Evolutionary conservation across 2,797 vertebrate species (phyloP), one percentile per base, ranked within the genome.

Genomic region (Kryptolebias ocellatus): DNA sequence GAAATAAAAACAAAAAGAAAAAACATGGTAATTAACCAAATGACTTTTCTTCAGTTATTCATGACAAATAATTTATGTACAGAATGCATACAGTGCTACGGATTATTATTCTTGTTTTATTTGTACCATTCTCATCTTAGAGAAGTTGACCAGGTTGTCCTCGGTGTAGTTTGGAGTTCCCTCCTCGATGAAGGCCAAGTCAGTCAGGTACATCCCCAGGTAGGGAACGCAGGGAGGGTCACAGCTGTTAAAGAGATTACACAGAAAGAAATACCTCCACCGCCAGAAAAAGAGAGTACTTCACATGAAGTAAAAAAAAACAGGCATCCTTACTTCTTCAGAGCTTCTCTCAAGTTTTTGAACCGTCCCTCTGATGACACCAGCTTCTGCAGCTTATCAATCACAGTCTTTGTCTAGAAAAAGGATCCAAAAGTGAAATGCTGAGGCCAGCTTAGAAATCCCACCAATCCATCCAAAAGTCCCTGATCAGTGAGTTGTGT

Each of bases 171-270:
- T 97, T 0, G 98, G 97, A 0, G 97, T 98, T 24, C 98, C 98
- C 80, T 99, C 98, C 83, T 99, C 97, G 0, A 99, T 98, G 90
- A 98, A 98, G 0, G 97, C 97, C 94, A 98, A 88, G 90, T 99
- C 98, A 0, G 97, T 98, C 83, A 99, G 95, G 90, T 99, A 99
- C 97, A 98, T 98, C 14, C 98, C 98, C 93, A 99, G 92, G 90
- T 99, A 99, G 18, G 98, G 97, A 49, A 99, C 97, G n/a, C 97
- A 99, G 0, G 97, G 97, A 2, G 97, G 97, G 82, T 99, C 97
- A 84, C 96, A 98, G 88, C 97, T 99, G 86, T 3, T 42, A 42
- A 64, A 16, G 56, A 63, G 20, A 67, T 16, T 27, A 58, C 45
- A n/a, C 24, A 50, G 7, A 80, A 7, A 44, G 44, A 37, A 3